These are phyloP conservation scores for Heterochromis multidens DNA, from an alignment of 2,113 vertebrate genomes.

Conservation along the genomic window DNA sequence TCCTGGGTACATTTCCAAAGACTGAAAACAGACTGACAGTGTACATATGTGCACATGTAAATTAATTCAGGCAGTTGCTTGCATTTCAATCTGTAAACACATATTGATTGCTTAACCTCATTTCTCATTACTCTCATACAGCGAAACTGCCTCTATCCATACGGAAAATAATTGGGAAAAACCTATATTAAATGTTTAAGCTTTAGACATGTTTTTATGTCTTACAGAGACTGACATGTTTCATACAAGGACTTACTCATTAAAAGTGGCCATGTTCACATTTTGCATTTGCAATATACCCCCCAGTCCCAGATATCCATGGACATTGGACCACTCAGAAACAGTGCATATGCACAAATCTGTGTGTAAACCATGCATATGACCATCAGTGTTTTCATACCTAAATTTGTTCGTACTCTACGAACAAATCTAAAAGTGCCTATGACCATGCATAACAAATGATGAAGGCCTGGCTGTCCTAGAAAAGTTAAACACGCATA, in stretches of 20 bases:
- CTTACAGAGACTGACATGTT: no score
- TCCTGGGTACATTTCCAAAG: background rate
- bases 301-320: background rate
- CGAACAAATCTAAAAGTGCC: no score
- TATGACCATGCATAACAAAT: no score
- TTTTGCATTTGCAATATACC: no score
- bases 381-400: no score
- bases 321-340: background rate
- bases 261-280: no score
- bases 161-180: background rate
- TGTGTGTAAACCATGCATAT: background rate
- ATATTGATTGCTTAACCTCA: slow-evolving; percentile 4
- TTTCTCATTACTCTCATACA: background rate
- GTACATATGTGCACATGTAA: background rate
- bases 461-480: no score
- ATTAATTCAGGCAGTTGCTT: background rate
- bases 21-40: background rate
- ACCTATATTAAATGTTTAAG: background rate
- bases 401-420: no score
- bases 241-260: no score
- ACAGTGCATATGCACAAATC: background rate
- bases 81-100: slow-evolving; percentile 2
- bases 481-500: no score
- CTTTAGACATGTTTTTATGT: background rate
- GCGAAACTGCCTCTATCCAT: background rate